Base-by-base conservation (phyloP, 1,140 invertebrate species). In the Penaeus indicus region DNA sequence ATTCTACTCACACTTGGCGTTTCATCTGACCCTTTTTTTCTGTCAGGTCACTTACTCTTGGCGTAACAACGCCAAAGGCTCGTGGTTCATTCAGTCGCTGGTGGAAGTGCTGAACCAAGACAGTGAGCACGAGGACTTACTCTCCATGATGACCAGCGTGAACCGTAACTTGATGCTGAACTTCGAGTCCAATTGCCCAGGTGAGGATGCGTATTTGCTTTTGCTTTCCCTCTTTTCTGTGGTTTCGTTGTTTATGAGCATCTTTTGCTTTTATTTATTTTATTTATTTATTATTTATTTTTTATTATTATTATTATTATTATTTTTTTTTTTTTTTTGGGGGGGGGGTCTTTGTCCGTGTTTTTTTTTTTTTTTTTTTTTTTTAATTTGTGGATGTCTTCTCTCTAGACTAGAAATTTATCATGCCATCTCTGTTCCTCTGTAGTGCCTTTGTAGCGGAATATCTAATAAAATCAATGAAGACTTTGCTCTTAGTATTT, bases 31-130 rank as follows among this genome's bases (percentile, higher is more conserved):
- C 54, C 16, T 32, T 32, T 1, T 1, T 32, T 32, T 32, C 32
- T 32, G 32, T 2, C 87, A 91, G 97, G 97, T 88, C 97, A 95
- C 93, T 99, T 99, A 96, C 93, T 98, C 98, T 0, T 99, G 98
- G 98, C 95, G 98, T 87, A 99, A 99, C 92, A 98, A 97, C 19
- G 96, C 96, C 18, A 93, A 93, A 61, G 97, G 97, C 19, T 99
- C 98, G 0, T 99, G 98, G 98, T 99, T 99, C 92, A 96, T 99
- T 93, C 98, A 99, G 94, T 96, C 97, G 3, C 93, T 99, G 1
- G 96, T 96, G 91, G 93, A 95, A 19, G 96, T 98, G 91, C 92
- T 99, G 7, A 94, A 95, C 60, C 95, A 94, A 64, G 94, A 96
- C 92, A 95, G 95, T n/a, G 94, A 94, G 90, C 94, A 95, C 25